These are phyloP conservation scores for Piezodorus guildinii DNA, from an alignment of 1,140 invertebrate genomes.

Conservation along the genomic window DNA sequence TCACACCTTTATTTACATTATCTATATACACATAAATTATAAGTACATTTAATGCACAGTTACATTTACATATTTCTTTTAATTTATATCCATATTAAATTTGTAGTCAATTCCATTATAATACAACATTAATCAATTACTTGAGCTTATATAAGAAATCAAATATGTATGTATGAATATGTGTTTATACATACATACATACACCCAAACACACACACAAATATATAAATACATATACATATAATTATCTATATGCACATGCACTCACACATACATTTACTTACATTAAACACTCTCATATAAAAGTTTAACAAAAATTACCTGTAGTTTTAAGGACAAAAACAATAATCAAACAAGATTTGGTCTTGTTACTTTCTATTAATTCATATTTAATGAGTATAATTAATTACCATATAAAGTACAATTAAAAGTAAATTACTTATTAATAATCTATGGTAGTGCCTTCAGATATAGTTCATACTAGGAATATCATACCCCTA, in stretches of 20 bases:
- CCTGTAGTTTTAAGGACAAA: not conserved
- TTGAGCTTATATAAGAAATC: constrained; percentile 10
- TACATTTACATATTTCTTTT: not conserved
- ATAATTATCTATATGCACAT: not conserved
- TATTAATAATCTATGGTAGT: not conserved
- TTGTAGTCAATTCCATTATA: constrained; percentile 19
- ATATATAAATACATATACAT: not conserved
- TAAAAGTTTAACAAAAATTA: not conserved
- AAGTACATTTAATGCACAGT: not conserved
- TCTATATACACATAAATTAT: not conserved
- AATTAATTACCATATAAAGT: not conserved
- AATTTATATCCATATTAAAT: constrained; percentile 11
- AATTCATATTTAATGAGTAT: not conserved
- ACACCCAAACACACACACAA: not conserved
- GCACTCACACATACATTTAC: not conserved
- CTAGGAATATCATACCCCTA: not conserved
- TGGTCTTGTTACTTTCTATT: not conserved
- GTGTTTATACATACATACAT: not conserved
- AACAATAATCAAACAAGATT: not conserved
- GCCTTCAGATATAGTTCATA: constrained; percentile 3
- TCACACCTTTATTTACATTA: not conserved
- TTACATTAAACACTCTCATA: not conserved
- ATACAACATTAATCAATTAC: constrained; percentile 14
- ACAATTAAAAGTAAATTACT: not conserved
- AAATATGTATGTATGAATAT: not conserved